Evolutionary conservation across 2,888 invertebrate genomes (phyloP), one percentile per base, ranked within the genome.

Genomic region (Drosophila peninsularis): DNA sequence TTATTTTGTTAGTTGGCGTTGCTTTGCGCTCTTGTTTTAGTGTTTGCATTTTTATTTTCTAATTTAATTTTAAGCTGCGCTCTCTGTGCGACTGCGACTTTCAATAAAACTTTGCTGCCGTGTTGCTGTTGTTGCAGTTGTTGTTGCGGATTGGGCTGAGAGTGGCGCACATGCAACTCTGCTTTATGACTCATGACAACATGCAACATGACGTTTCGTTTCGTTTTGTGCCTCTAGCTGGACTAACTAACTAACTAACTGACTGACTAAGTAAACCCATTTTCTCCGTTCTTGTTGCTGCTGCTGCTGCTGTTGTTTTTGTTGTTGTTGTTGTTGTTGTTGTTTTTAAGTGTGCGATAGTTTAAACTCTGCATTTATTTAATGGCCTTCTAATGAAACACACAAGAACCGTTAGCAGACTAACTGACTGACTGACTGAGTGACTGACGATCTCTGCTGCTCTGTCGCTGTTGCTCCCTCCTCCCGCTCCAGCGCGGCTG

Each of bases 141-240:
- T 37, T 68, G 75, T 55, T 66, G 68, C 54, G 32, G 62, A 37
- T 14, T 57, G 44, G 67, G 30, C 56, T 55, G 58, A 39, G 65
- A 54, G 50, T 10, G 72, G 41, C 67, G 71, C 75, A 85, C 89
- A 85, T 85, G 85, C 85, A 86, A 90, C 89, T 71, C 72, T 88
- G 89, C 81, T 86, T 86, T 86, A 86, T 86, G 90, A 87, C 87
- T 89, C 86, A 86, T 86, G 90, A 90, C 90, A 90, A 86, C 86
- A 86, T 90, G 86, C 86, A 86, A 86, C 87, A 78, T 82, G 83
- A 78, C 77, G 86, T 89, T 88, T 70, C 73, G 68, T 68, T 81
- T 78, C 68, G 63, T 75, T 80, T 66, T 78, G 69, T 80, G 63
- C 64, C 62, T 58, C 53, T 56, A 58, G 76, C 66, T 53, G 55